These are phyloP conservation scores for Galerucella calmariensis DNA, from an alignment of 2,888 invertebrate genomes.

Conservation along the genomic window DNA sequence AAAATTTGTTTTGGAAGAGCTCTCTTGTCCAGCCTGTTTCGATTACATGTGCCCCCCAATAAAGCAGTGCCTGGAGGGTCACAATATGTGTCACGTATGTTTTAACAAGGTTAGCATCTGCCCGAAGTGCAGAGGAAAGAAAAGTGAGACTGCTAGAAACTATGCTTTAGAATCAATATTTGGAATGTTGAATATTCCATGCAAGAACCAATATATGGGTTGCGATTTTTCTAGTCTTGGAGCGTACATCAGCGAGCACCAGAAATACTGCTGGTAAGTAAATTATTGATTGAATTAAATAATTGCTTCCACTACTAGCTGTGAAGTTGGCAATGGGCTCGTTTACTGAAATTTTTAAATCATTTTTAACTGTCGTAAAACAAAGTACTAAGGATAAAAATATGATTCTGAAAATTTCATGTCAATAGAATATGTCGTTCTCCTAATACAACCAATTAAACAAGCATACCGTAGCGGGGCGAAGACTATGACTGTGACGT, in stretches of 20 bases:
- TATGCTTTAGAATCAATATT: constrained; percentile 50
- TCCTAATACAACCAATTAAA: too few species aligned
- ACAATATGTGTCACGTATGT: constrained; percentile 53
- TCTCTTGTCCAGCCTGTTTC: constrained; percentile 52
- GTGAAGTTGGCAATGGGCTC: too few species aligned
- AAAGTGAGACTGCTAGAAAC: constrained; percentile 48
- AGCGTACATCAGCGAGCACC: constrained; percentile 22
- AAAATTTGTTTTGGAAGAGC: constrained; percentile 30
- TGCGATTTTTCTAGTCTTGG: constrained; percentile 21
- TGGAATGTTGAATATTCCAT: constrained; percentile 38
- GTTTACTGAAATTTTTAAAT: too few species aligned
- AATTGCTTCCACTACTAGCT: too few species aligned
- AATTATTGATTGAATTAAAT: too few species aligned
- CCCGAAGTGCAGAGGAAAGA: constrained; percentile 50
- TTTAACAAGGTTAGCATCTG: constrained; percentile 45
- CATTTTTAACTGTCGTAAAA: too few species aligned
- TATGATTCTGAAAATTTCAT: too few species aligned
- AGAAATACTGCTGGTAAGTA: constrained; percentile 18
- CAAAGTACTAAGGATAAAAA: too few species aligned
- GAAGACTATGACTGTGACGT: too few species aligned
- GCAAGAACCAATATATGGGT: constrained; percentile 35
- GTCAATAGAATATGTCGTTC: too few species aligned
- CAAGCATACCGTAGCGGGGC: too few species aligned
- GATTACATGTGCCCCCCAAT: constrained; percentile 53
- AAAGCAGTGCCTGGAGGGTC: constrained; percentile 51